Evolutionary conservation across 2,888 invertebrate species (phyloP).

Genomic region (Lycophotia porphyrea): DNA sequence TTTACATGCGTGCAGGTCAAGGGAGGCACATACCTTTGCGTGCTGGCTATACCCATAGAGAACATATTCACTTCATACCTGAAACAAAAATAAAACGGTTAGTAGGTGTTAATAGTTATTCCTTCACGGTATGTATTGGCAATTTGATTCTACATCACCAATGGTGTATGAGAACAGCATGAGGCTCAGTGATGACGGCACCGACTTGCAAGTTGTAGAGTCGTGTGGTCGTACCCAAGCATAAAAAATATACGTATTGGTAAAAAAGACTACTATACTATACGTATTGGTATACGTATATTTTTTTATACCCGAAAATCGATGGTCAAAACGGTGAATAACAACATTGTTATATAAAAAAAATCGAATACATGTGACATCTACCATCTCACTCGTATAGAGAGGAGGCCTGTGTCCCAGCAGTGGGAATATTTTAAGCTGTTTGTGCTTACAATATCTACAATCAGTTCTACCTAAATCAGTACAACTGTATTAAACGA

Average conservation of each 20-base stretch:
- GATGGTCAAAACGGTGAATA: not conserved
- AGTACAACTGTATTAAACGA: not conserved
- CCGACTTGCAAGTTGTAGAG: not conserved
- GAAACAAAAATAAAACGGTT: not conserved
- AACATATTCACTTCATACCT: constrained; percentile 3
- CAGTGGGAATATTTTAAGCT: not conserved
- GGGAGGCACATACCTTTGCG: not conserved
- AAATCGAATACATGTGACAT: not conserved
- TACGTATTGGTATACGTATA: too few species aligned
- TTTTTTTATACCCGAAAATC: too few species aligned
- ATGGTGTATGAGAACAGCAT: not conserved
- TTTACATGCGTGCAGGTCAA: not conserved
- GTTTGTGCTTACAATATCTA: not conserved
- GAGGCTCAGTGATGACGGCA: not conserved
- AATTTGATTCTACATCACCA: not conserved
- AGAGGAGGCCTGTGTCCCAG: not conserved
- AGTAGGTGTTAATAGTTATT: not conserved
- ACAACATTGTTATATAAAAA: not conserved
- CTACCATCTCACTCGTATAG: not conserved
- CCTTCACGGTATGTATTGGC: not conserved
- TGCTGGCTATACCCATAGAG: not conserved
- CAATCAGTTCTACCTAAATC: not conserved
- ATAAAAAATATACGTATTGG: too few species aligned
- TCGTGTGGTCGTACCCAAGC: too few species aligned
- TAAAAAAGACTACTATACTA: too few species aligned